Evolutionary conservation across 2,888 invertebrate genomes (phyloP).

Genomic region (Chamaedrilus cognettii): DNA sequence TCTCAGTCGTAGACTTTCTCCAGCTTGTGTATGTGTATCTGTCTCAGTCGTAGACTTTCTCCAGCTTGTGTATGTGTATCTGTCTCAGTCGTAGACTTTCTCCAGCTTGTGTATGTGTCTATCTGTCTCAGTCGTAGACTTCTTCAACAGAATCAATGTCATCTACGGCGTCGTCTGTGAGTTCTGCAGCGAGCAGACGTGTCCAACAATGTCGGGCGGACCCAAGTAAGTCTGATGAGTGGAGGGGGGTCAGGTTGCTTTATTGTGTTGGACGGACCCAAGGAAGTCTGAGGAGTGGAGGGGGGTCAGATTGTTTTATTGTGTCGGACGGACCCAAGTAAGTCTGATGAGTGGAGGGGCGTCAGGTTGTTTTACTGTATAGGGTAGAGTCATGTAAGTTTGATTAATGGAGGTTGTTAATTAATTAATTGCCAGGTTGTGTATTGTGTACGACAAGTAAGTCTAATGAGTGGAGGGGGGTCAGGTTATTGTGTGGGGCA

Average conservation of each 20-base stretch:
- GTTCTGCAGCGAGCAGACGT: conserved; percentile 79
- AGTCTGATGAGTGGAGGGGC: conserved; percentile 1
- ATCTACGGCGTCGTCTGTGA: conserved; percentile 84
- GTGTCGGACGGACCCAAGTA: no score
- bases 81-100: not conserved
- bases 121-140: conserved; percentile 72
- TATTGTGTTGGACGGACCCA: not conserved
- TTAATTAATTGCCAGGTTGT: no score
- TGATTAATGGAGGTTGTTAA: no score
- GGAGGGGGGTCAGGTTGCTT: not conserved
- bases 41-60: not conserved
- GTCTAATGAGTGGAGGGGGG: no score
- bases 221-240: conserved; percentile 64
- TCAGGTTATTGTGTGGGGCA: no score
- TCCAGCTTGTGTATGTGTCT: not conserved
- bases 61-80: not conserved
- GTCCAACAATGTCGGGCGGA: conserved; percentile 90
- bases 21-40: not conserved
- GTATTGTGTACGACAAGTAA: no score
- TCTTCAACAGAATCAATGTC: conserved; percentile 89
- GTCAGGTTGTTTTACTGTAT: not conserved
- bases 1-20: not conserved
- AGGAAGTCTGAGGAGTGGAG: not conserved
- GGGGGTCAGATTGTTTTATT: no score
- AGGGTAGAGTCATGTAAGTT: not conserved